Base-by-base conservation (phyloP, 2,113 vertebrate species). In the Corydoras maculifer region DNA sequence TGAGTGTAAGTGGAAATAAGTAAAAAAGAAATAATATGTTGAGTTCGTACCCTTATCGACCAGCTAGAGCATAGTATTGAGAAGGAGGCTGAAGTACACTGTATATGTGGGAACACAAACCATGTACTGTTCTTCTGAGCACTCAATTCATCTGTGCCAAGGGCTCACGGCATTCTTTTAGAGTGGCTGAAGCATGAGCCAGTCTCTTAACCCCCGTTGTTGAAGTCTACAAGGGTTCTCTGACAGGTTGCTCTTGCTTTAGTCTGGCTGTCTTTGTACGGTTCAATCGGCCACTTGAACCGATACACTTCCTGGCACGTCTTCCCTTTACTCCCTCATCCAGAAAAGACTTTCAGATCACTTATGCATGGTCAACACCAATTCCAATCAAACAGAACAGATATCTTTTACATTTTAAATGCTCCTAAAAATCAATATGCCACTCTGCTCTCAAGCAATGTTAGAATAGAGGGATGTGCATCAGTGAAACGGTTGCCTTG, bases 201-300 rank as follows among this genome's bases (percentile, higher is more conserved):
- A 3, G 18, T 66, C 61, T 74, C 77, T 80, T 77, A 77, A 79
- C 78, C 77, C 54, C 73, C 58, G 57, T 55, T 75, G 67, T 70
- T 74, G 58, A 62, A 75, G 69, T 73, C 71, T 43, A 62, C 57
- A 8, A 66, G 54, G 35, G 62, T 64, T 69, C 70, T 66, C 78
- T 60, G 29, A 75, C 69, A 73, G 69, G 68, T 69, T 75, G 65
- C 78, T 61, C 67, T 81, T 70, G 66, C 78, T 76, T 82, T 77
- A 81, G 79, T 82, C 84, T 77, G 83, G 78, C 80, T 83, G 84
- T 80, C 77, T 75, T 80, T 72, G 74, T 79, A 83, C 55, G 75
- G 78, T 83, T 87, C 80, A 81, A 74, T 86, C 81, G 82, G 80
- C 80, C 78, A 80, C 78, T 82, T 85, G 84, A 87, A 84, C 80